A percentile compares a stretch with the other conserved stretches of the same genome.
phyloP scores from a whole-genome alignment of 2,113 vertebrate species.

The Accipiter virgatus region DNA sequence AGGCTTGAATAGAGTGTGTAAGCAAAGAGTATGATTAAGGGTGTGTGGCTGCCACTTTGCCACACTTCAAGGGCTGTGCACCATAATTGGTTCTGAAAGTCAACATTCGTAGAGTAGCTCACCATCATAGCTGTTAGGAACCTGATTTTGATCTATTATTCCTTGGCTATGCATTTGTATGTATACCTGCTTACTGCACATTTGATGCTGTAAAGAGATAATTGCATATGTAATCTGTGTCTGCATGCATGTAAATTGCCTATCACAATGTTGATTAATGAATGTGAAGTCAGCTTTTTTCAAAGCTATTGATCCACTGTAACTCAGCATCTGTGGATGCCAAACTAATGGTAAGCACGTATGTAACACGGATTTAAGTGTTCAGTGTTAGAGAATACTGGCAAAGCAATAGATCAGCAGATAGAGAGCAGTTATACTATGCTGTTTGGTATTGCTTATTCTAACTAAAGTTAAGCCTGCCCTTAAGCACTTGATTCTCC shows the following conservation, averaged over 20 bases:
- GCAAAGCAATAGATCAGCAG: background rate
- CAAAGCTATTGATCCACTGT: background rate
- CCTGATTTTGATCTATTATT: background rate
- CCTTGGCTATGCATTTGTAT: background rate
- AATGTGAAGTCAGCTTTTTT: background rate
- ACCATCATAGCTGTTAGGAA: background rate
- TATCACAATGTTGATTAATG: background rate
- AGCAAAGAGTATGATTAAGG: background rate
- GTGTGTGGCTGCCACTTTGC: background rate
- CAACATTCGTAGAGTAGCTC: background rate
- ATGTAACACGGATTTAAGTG: background rate
- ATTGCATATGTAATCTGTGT: background rate
- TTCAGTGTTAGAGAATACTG: background rate
- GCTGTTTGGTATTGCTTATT: background rate
- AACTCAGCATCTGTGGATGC: background rate
- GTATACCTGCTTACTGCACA: background rate
- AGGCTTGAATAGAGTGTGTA: background rate
- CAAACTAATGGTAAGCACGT: background rate
- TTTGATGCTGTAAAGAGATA: background rate
- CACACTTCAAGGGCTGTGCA: background rate
- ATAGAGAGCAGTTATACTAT: background rate
- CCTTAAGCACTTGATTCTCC: background rate
- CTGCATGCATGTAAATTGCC: background rate
- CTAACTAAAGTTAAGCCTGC: background rate
- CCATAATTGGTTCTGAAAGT: background rate